Base-by-base conservation (phyloP, 2,797 vertebrate genomes). In the Chromis chromis region DNA sequence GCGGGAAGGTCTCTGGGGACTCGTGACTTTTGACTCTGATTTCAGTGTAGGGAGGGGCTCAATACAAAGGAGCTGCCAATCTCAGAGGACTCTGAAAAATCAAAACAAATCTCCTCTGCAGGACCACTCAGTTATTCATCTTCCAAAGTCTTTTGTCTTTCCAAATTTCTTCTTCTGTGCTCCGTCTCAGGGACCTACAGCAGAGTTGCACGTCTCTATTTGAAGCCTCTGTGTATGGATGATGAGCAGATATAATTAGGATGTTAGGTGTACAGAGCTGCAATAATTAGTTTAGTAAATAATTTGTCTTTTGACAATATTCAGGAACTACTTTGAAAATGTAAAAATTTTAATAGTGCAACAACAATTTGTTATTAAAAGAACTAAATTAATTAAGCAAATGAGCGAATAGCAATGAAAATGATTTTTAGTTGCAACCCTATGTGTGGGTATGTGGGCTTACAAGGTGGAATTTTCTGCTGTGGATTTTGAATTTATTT, bases 21-120 rank as follows among this genome's bases (percentile, higher is more conserved):
- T 49, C 0, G 4, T 79, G 86, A 81, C 85, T 90, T 87, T 76
- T 89, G 88, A 88, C 85, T 86, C 68, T 67, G 65, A 60, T 65
- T 82, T 84, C 68, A 70, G 70, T 6, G 25, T 22, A 22, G 74
- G 85, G 78, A 77, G 78, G 71, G 81, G 77, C 56, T 40, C 4
- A 53, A 65, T 40, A 85, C 86, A 89, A 87, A 87, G 50, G 64
- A 73, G 40, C 76, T 82, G 79, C 52, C 80, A 85, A 49, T 88
- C 76, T 64, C 33, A 54, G 68, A 55, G 27, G 52, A 60, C 78
- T 10, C 24, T 25, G 33, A 54, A 56, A 75, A 65, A 78, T 77
- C 58, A 39, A 74, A 83, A 87, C 74, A 76, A 81, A 70, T 75
- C 70, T 71, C 63, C 25, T 71, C 70, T 75, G 71, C 66, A 55